Evolutionary conservation across 53 echinoderm and acorn worm genomes (phyloP).

Genomic region (Astropecten irregularis): DNA sequence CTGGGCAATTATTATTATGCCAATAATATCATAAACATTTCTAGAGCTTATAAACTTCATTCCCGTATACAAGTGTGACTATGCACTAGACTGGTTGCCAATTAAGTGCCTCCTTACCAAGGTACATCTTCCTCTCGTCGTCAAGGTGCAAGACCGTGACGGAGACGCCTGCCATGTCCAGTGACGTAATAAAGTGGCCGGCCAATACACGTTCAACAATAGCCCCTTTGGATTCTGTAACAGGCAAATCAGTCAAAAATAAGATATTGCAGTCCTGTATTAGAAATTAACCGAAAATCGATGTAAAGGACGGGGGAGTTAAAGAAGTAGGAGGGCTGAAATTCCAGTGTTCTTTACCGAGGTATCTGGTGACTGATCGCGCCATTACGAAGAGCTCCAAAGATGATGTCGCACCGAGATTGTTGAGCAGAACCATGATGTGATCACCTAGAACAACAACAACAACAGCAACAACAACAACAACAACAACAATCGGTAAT

Average conservation of each 20-base stretch:
- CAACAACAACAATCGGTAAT: too few species aligned
- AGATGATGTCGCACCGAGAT: constrained; percentile 61
- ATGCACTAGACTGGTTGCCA: too few species aligned
- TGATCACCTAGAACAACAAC: constrained; percentile 37
- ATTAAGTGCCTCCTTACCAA: too few species aligned
- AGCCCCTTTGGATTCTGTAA: constrained; percentile 61
- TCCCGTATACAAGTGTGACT: too few species aligned
- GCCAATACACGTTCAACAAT: constrained; percentile 54
- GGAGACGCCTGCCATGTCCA: constrained; percentile 72
- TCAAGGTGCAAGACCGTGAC: constrained; percentile 64
- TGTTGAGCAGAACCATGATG: constrained; percentile 62
- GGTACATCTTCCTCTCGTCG: constrained; percentile 28
- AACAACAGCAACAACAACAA: too few species aligned
- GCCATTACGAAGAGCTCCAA: constrained; percentile 59
- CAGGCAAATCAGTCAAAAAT: too few species aligned
- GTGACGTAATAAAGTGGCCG: constrained; percentile 76
- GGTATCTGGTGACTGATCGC: constrained; percentile 38
- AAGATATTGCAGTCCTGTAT: too few species aligned
- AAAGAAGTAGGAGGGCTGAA: too few species aligned
- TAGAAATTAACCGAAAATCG: neutral
- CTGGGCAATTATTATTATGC: too few species aligned
- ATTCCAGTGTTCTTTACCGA: constrained; percentile 60
- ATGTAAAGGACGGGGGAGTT: too few species aligned
- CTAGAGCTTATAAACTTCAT: too few species aligned
- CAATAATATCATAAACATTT: too few species aligned